Base-by-base conservation (phyloP, 2,797 vertebrate species). In the Gorsachius magnificus region DNA sequence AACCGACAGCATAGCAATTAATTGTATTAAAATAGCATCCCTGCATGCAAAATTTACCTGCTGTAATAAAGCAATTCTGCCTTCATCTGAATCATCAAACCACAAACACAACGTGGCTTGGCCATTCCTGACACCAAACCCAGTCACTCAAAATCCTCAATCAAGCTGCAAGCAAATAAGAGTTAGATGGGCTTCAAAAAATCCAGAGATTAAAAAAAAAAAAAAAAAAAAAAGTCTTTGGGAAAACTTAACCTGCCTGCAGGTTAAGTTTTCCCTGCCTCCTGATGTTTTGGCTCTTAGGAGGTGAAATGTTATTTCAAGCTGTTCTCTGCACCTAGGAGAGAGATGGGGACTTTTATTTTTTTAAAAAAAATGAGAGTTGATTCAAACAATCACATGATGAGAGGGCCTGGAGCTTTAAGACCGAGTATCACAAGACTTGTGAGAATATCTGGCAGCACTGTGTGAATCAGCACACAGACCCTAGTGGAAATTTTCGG, bases 1-100 rank as follows among this genome's bases (percentile, higher is more conserved):
- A 94, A 92, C 74, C 70, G 77, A 60, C 35, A 96, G 16, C 31
- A 96, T 45, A 93, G 56, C 60, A 78, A 96, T 78, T 93, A 83
- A 81, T 82, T 57, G 24, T 65, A 66, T 45, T 28, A 91, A 91
- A 95, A 83, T 20, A 83, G 9, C 18, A 87, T 41, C 31, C 38
- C 20, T 36, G 19, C 21, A 17, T 10, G 21, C 68, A 87, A 89
- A 71, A 92, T 56, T 51, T 48, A 78, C 63, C 24, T 72, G 29
- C 13, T 65, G 2, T 57, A 85, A 50, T 41, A 70, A 87, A 79
- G 70, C 2, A 2, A 48, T 63, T 83, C 43, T 58, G 25, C 26
- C 25, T 82, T 89, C 66, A 64, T 57, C 77, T 74, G 51, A 88
- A 90, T 29, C 36, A 82, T 36, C 43, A 69, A 79, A 89, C 8